Base-by-base conservation (phyloP, 2,888 invertebrate species). In the Tridacna crocea region DNA sequence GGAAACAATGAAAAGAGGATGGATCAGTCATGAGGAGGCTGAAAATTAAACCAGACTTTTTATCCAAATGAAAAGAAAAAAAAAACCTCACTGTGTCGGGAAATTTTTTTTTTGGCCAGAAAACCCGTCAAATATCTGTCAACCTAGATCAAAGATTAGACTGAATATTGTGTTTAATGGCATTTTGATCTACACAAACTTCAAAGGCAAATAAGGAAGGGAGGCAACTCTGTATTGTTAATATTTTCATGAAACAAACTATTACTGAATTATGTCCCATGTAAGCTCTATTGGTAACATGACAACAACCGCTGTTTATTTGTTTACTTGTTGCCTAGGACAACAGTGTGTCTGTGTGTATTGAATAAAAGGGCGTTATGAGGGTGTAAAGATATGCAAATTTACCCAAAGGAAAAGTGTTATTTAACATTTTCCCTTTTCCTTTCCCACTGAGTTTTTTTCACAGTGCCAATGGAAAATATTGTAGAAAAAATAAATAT, bases 271-370 rank as follows among this genome's bases (percentile, higher is more conserved):
- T 61, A 61, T 24, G n/a, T 61, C 24, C 61, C 61, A 2, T 61
- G 3, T 13, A 58, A 22, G 4, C 4, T 1, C 22, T n/a, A 2
- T 61, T 61, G 4, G 22, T 61, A n/a, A 24, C 61, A 8, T 61
- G 22, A 22, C 61, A n/a, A 61, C 61, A 55, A 55, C 66, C 66
- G 12, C 12, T 79, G 65, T 63, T 66, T 77, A 60, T 77, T 84
- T 84, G 80, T 84, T 82, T 70, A 84, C 75, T 66, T 77, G 80
- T 84, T 65, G 70, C 77, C 63, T 61, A 26, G 55, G 58, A 73
- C 72, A 58, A 82, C 80, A 22, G 47, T 17, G n/a, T 48, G 48
- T 46, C 13, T 19, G 66, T 58, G 48, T 66, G 66, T 76, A 76
- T 76, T 76, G 66, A 60, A 76, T 75, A 75, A 60, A 22, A 22